Conservation (phyloP, 1,140 invertebrate species). For the Drosophila nannoptera region DNA sequence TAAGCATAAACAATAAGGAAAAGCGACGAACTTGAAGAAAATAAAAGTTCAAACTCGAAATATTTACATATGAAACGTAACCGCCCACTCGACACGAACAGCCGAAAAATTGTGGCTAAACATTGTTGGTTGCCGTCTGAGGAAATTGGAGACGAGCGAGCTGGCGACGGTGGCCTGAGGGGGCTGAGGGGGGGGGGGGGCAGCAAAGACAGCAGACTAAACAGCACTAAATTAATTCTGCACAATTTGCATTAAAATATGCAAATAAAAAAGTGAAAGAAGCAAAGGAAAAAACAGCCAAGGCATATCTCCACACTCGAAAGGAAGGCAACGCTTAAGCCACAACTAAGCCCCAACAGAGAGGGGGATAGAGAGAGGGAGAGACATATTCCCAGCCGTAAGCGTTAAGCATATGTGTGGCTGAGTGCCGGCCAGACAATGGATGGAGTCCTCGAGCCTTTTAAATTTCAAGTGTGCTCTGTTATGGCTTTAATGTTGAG, state of each 20-base stretch:
- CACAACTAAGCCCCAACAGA: constrained; percentile 48
- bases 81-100: constrained; percentile 65
- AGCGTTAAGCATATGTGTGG: constrained; percentile 73
- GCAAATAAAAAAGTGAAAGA: constrained; percentile 72
- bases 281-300: constrained; percentile 13
- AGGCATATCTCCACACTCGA: background rate
- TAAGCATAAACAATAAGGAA: constrained; percentile 73
- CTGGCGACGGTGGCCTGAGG: background rate
- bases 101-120: constrained; percentile 27
- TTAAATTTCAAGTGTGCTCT: constrained; percentile 62
- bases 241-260: constrained; percentile 77
- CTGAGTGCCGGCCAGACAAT: constrained; percentile 57
- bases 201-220: constrained; percentile 60
- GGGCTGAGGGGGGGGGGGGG: constrained; percentile 10
- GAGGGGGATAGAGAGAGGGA: background rate
- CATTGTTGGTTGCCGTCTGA: constrained; percentile 10
- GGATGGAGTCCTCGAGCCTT: constrained; percentile 36
- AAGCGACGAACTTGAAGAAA: constrained; percentile 67
- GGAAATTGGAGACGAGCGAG: constrained; percentile 21
- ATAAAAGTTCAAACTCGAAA: constrained; percentile 74
- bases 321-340: constrained; percentile 55
- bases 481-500: constrained; percentile 59
- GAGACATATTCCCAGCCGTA: constrained; percentile 51
- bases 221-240: constrained; percentile 77
- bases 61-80: constrained; percentile 74